phyloP scores from a whole-genome alignment of 2,888 invertebrate species.

The Synergus itoensis region DNA sequence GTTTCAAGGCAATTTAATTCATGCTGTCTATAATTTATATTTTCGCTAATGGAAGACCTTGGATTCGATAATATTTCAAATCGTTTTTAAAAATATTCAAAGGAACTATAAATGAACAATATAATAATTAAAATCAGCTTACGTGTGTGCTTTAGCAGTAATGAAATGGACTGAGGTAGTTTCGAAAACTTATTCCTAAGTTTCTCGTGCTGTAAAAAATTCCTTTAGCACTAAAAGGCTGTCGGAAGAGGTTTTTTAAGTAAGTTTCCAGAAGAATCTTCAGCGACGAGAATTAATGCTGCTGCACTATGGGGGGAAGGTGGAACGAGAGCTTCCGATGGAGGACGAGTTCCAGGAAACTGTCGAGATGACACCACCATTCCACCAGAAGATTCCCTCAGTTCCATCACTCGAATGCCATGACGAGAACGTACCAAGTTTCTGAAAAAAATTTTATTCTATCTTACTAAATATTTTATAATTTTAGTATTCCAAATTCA shows the following conservation, averaged over 20 bases:
- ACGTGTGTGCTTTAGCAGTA: constrained; percentile 9
- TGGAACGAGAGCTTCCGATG: constrained; percentile 72
- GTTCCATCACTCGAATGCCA: constrained; percentile 74
- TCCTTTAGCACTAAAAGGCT: constrained; percentile 73
- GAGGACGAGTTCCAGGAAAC: constrained; percentile 72
- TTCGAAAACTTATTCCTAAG: constrained; percentile 41
- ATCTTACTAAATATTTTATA: too few relatives aligned
- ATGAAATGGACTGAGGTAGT: constrained; percentile 30
- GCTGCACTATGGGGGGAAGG: constrained; percentile 69
- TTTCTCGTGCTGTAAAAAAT: constrained; percentile 43
- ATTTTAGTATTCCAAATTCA: neutral
- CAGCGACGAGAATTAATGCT: constrained; percentile 81
- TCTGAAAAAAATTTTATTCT: constrained; percentile 56
- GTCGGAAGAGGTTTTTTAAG: constrained; percentile 83
- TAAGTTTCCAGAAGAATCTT: constrained; percentile 85
- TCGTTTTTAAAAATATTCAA: neutral
- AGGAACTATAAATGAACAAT: neutral
- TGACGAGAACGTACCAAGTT: constrained; percentile 73
- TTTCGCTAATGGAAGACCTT: neutral
- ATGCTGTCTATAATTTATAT: neutral
- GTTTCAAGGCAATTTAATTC: neutral
- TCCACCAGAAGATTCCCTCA: constrained; percentile 72
- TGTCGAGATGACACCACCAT: constrained; percentile 74
- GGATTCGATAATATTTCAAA: neutral
- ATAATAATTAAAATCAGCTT: neutral